Conservation (phyloP, 1,140 invertebrate genomes). For the Sycophila sp. region DNA sequence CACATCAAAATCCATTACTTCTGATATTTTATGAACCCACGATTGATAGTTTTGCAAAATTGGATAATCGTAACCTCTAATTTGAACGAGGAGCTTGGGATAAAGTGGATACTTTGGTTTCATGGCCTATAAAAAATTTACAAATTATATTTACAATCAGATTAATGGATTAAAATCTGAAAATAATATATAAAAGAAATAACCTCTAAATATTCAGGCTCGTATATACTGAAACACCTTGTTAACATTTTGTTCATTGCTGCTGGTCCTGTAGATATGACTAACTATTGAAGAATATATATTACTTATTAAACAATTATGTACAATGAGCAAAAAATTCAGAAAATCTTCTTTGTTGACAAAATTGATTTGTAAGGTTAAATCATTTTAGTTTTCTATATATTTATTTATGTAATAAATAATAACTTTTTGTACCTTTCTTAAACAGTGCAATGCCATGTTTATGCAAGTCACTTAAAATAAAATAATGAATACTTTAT, state of each 20-base stretch:
- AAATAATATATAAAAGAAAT: conserved; percentile 35
- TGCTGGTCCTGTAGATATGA: background rate
- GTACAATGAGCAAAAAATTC: background rate
- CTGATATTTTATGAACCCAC: conserved; percentile 78
- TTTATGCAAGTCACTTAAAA: too few species aligned
- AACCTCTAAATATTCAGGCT: conserved; percentile 70
- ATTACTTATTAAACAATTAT: conserved; percentile 3
- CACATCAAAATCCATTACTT: conserved; percentile 79
- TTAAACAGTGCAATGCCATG: conserved; percentile 44
- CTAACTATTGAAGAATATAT: background rate
- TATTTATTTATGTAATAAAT: background rate
- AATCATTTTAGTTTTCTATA: too few species aligned
- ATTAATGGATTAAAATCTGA: background rate
- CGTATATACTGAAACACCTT: conserved; percentile 59
- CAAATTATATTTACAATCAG: conserved; percentile 3
- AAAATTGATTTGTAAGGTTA: conserved; percentile 1
- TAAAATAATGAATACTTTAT: too few species aligned
- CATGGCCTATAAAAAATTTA: conserved; percentile 64
- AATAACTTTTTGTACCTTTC: conserved; percentile 36
- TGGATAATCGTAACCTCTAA: conserved; percentile 85
- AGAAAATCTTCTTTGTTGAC: conserved; percentile 2
- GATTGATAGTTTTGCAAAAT: conserved; percentile 83
- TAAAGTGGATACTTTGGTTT: conserved; percentile 78
- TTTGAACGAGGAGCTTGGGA: conserved; percentile 78
- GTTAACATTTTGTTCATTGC: conserved; percentile 7